phyloP scores from a whole-genome alignment of 2,113 vertebrate species.

The Beaufortia kweichowensis region DNA sequence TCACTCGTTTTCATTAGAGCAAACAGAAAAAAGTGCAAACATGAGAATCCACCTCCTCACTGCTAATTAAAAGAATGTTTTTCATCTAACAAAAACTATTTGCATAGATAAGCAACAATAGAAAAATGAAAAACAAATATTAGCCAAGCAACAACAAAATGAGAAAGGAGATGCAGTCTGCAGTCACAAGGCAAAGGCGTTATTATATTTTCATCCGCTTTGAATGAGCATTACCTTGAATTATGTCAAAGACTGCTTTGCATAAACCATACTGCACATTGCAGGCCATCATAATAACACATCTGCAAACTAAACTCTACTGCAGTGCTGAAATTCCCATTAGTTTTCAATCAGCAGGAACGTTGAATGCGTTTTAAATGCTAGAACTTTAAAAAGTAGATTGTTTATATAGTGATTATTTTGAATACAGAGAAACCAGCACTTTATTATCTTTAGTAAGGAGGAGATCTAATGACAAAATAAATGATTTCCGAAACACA shows the following conservation, averaged over 20 bases:
- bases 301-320: background rate
- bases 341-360: background rate
- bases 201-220: background rate
- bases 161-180: background rate
- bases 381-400: background rate
- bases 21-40: slow-evolving; percentile 83
- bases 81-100: slow-evolving; percentile 61
- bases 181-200: background rate
- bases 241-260: background rate
- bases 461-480: slow-evolving; percentile 28
- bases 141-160: background rate
- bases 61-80: slow-evolving; percentile 80
- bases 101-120: slow-evolving; percentile 59
- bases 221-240: background rate
- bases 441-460: slow-evolving; percentile 21
- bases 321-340: background rate
- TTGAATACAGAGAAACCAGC: background rate
- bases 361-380: background rate
- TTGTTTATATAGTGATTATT: background rate
- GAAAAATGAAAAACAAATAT: slow-evolving; percentile 25
- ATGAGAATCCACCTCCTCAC: slow-evolving; percentile 63
- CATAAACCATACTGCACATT: background rate
- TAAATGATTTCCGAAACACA: too few relatives aligned
- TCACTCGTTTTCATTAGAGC: slow-evolving; percentile 70
- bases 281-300: background rate